phyloP scores from a whole-genome alignment of 1,140 invertebrate species.

The Mercenaria mercenaria region DNA sequence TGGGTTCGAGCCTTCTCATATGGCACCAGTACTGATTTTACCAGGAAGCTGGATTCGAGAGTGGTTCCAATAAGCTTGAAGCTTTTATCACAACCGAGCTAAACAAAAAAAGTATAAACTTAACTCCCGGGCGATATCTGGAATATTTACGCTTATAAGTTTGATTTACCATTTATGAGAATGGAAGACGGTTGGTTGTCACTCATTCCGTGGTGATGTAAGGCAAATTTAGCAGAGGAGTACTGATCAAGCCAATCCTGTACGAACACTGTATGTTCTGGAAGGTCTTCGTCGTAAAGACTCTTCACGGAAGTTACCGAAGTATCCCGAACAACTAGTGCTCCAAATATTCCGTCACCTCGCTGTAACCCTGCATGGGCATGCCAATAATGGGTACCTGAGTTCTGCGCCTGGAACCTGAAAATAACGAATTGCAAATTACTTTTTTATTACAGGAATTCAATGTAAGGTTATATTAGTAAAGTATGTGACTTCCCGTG shows the following conservation, averaged over 20 bases:
- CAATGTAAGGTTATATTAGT: too few species aligned
- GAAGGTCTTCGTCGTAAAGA: slow-evolving; percentile 93
- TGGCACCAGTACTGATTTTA: too few species aligned
- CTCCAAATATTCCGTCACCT: slow-evolving; percentile 93
- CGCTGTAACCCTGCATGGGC: slow-evolving; percentile 94
- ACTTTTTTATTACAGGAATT: too few species aligned
- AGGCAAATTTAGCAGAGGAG: slow-evolving; percentile 90
- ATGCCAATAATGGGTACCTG: slow-evolving; percentile 96
- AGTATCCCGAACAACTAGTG: slow-evolving; percentile 92
- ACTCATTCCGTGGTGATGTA: slow-evolving; percentile 91
- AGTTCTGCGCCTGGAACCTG: slow-evolving; percentile 84
- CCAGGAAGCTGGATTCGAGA: too few species aligned
- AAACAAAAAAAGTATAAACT: too few species aligned
- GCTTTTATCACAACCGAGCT: too few species aligned
- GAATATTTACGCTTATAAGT: too few species aligned
- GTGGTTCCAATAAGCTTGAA: too few species aligned
- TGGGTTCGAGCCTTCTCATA: too few species aligned
- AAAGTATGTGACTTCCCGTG: too few species aligned
- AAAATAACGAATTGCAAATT: not conserved
- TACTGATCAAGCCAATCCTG: slow-evolving; percentile 92
- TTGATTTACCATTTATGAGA: slow-evolving; percentile 93
- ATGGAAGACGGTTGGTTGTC: slow-evolving; percentile 92
- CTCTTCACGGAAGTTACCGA: slow-evolving; percentile 89
- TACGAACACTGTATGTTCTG: slow-evolving; percentile 91
- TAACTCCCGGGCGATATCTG: too few species aligned